Percentiles rank a stretch among this genome's conserved stretches.
phyloP scores from a whole-genome alignment of 2,888 invertebrate genomes.

The Lasioglossum pauxillum region DNA sequence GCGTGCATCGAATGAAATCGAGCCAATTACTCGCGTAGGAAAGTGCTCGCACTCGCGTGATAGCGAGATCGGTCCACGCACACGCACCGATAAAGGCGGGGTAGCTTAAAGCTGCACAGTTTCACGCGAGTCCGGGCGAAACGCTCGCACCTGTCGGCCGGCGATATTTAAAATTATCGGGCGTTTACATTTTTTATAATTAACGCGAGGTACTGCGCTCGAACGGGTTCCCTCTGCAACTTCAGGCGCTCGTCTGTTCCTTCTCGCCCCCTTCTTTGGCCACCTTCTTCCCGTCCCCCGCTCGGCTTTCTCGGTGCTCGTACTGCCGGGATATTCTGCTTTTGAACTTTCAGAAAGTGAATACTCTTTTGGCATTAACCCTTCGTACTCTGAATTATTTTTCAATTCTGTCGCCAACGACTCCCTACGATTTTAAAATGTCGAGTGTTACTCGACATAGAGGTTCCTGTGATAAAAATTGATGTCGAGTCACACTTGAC shows the following conservation, averaged over 20 bases:
- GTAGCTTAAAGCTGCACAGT: conserved; percentile 37
- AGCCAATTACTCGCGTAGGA: conserved; percentile 50
- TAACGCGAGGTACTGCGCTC: conserved; percentile 34
- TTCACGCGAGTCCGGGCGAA: conserved; percentile 32
- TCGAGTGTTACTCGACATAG: too few relatives aligned
- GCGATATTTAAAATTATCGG: conserved; percentile 57
- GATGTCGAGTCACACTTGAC: too few relatives aligned
- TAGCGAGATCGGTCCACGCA: conserved; percentile 35
- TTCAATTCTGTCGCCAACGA: too few relatives aligned
- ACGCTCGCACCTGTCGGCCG: conserved; percentile 58
- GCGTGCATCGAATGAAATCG: conserved; percentile 49
- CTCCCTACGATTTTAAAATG: too few relatives aligned
- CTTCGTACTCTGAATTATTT: too few relatives aligned
- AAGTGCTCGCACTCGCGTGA: conserved; percentile 14
- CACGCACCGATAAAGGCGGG: conserved; percentile 34
- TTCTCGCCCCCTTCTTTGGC: background rate
- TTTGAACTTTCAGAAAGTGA: background rate
- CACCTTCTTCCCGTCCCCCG: background rate
- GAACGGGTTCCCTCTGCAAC: conserved; percentile 36
- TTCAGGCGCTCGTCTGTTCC: background rate
- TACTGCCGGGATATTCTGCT: background rate
- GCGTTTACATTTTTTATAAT: conserved; percentile 46
- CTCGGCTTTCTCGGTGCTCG: background rate
- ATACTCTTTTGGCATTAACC: background rate
- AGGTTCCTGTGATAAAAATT: too few relatives aligned